A percentile compares a stretch with the other conserved stretches of the same genome.
These are phyloP conservation scores for Corythaeola cristata DNA, from an alignment of 2,113 vertebrate genomes.

Conservation along the genomic window DNA sequence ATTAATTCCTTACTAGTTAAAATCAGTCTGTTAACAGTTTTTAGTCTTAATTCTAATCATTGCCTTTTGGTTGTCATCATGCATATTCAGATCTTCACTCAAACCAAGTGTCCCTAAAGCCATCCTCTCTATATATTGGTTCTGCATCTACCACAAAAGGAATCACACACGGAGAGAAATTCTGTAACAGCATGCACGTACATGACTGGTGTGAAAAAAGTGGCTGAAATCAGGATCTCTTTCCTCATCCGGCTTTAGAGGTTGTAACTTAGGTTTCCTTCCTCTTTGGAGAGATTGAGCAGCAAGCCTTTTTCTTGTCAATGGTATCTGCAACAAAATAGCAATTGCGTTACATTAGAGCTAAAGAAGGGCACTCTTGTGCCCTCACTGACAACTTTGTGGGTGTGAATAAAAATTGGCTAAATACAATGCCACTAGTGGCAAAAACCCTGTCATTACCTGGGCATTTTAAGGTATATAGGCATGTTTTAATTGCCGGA, in stretches of 20 bases:
- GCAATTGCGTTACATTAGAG: neutral
- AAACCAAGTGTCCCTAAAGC: neutral
- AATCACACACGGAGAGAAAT: neutral
- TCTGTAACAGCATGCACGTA: neutral
- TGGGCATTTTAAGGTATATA: neutral
- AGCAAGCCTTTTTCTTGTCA: neutral
- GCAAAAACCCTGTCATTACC: neutral
- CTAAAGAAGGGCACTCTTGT: neutral
- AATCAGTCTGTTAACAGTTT: neutral
- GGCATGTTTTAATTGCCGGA: neutral
- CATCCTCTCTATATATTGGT: neutral
- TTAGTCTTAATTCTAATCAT: neutral
- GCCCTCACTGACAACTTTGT: neutral
- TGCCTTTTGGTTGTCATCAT: neutral
- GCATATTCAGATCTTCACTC: neutral
- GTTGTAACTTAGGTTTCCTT: neutral
- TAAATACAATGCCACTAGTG: neutral
- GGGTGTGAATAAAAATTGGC: neutral
- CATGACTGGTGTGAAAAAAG: neutral
- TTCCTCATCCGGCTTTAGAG: neutral
- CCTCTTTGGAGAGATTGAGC: neutral
- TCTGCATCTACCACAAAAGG: neutral
- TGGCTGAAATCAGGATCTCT: neutral
- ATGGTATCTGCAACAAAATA: conserved; percentile 20
- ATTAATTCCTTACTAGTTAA: neutral